Conservation (phyloP, 2,797 vertebrate species). For the Limosa lapponica region DNA sequence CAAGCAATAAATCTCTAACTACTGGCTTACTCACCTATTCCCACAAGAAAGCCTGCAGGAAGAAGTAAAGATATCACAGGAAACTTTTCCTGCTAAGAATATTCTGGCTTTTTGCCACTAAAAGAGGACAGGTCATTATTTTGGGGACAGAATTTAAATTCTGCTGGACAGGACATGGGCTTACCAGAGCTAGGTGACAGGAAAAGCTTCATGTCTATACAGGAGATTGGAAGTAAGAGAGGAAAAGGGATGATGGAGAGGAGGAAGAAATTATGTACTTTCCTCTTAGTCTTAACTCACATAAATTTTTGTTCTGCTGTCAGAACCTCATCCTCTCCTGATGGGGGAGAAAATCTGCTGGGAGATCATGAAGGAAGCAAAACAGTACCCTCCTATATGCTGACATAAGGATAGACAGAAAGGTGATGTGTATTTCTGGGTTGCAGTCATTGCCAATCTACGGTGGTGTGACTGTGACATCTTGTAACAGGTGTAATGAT, state of each 20-base stretch:
- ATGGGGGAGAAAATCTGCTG: not conserved
- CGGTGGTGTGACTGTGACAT: not conserved
- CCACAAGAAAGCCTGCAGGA: conserved; percentile 31
- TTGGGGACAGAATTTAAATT: not conserved
- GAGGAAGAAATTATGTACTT: conserved; percentile 16
- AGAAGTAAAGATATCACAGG: conserved; percentile 35
- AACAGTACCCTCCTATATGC: not conserved
- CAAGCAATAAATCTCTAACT: not conserved
- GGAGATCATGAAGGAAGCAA: not conserved
- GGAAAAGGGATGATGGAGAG: conserved; percentile 5
- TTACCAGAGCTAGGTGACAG: not conserved
- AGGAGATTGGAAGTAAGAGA: not conserved
- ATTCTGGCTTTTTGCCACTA: conserved; percentile 9
- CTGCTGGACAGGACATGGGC: not conserved
- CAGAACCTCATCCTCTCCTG: not conserved
- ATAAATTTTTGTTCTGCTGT: not conserved
- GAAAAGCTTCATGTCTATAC: not conserved
- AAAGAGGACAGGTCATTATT: not conserved
- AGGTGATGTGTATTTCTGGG: not conserved
- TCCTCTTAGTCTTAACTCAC: not conserved
- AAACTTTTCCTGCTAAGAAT: conserved; percentile 50
- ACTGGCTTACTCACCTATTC: not conserved
- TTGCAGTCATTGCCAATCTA: not conserved
- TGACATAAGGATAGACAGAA: not conserved
- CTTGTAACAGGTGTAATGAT: not conserved